Conservation (phyloP, 2,888 invertebrate species). For the Dryococelus australis region DNA sequence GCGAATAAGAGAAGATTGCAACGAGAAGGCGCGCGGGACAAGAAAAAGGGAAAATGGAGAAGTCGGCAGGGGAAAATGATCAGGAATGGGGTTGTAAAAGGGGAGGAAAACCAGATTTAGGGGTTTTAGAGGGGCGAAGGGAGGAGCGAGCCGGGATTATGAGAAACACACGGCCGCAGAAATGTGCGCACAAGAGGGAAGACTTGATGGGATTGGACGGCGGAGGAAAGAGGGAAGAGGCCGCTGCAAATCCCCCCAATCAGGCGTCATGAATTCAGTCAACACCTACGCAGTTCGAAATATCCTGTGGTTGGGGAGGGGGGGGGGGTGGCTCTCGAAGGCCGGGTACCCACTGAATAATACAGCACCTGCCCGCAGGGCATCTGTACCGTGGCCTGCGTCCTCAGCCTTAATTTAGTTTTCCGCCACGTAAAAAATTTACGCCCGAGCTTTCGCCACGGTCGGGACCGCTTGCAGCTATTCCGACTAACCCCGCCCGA, state of each 20-base stretch:
- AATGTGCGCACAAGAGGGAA: neutral
- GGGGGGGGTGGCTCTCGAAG: neutral
- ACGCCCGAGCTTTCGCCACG: neutral
- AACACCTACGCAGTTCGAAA: neutral
- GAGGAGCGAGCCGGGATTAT: neutral
- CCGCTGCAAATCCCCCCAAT: neutral
- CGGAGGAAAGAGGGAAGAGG: neutral
- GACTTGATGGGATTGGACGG: neutral
- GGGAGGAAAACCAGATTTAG: neutral
- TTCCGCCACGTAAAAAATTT: neutral
- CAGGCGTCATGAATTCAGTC: neutral
- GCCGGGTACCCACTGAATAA: neutral
- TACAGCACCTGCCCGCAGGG: neutral
- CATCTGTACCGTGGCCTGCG: neutral
- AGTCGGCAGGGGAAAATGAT: neutral
- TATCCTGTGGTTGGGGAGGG: neutral
- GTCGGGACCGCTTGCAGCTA: neutral
- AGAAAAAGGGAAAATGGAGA: neutral
- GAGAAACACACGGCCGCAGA: slow-evolving; percentile 1
- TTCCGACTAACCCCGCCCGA: no score
- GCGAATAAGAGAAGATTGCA: neutral
- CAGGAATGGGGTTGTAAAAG: neutral
- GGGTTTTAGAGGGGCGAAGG: neutral
- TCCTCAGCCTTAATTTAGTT: neutral
- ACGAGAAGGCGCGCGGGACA: neutral